Percentiles rank a stretch among this genome's conserved stretches.
Evolutionary conservation across 2,113 vertebrate genomes (phyloP).

Genomic region (Macquaria australasica): DNA sequence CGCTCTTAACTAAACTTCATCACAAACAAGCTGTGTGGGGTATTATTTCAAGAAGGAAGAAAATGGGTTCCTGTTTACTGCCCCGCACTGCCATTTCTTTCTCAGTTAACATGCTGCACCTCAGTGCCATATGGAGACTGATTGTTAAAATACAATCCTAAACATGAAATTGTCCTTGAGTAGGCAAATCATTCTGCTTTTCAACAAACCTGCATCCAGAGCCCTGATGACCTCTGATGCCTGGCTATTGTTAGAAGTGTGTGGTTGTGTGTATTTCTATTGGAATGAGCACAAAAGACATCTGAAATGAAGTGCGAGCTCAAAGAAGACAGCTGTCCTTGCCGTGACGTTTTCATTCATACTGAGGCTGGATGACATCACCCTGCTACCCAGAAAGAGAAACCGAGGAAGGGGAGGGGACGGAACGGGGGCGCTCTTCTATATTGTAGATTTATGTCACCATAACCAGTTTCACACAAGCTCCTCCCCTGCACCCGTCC

Average conservation of each 20-base stretch:
- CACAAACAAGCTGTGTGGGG: background rate
- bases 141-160: too few relatives aligned
- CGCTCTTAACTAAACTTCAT: background rate
- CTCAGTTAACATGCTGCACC: constrained; percentile 21
- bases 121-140: constrained; percentile 50
- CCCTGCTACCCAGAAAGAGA: constrained; percentile 45
- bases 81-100: constrained; percentile 10
- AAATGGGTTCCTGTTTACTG: constrained; percentile 21
- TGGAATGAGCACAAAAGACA: constrained; percentile 68
- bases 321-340: constrained; percentile 76
- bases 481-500: constrained; percentile 28
- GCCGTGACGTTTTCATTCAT: constrained; percentile 73
- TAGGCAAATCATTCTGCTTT: constrained; percentile 36
- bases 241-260: constrained; percentile 63
- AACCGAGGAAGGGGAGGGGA: background rate
- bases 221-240: constrained; percentile 49
- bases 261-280: constrained; percentile 68
- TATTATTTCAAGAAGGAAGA: background rate
- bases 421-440: constrained; percentile 33
- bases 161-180: too few relatives aligned
- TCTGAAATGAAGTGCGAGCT: constrained; percentile 72
- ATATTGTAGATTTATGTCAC: constrained; percentile 67
- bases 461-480: constrained; percentile 34
- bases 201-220: constrained; percentile 21
- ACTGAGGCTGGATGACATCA: constrained; percentile 75